phyloP scores from a whole-genome alignment of 2,113 vertebrate species.

The Silurus asotus region DNA sequence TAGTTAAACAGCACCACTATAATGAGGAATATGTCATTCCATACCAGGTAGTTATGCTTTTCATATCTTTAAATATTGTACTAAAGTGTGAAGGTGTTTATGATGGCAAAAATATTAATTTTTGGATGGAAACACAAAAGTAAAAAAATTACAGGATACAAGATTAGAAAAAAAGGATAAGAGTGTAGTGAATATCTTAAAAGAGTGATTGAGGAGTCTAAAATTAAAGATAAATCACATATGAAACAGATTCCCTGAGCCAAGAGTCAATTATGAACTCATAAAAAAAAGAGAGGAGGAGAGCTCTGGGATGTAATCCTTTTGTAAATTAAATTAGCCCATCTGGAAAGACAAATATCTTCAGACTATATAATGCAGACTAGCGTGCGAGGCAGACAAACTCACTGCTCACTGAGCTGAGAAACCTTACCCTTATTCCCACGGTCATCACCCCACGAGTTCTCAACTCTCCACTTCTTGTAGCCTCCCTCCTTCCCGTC shows the following conservation, averaged over 20 bases:
- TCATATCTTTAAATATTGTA: background rate
- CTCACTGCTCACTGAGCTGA: slow-evolving; percentile 3
- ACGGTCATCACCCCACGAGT: slow-evolving; percentile 97
- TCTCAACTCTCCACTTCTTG: slow-evolving; percentile 95
- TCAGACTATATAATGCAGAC: slow-evolving; percentile 23
- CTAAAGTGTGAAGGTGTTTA: background rate
- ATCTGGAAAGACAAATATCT: slow-evolving; percentile 58
- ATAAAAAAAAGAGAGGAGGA: slow-evolving; percentile 51
- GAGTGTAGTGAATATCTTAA: background rate
- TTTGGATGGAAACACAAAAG: background rate
- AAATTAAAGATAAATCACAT: slow-evolving; percentile 35
- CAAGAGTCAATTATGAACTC: slow-evolving; percentile 61
- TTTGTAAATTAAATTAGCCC: slow-evolving; percentile 56
- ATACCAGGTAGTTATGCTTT: background rate
- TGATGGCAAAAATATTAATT: background rate
- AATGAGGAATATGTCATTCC: background rate
- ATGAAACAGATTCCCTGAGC: slow-evolving; percentile 48
- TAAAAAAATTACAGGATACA: no score
- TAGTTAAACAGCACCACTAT: background rate
- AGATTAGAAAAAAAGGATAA: background rate
- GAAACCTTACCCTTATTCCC: slow-evolving; percentile 89
- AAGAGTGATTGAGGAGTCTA: background rate
- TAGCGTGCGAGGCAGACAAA: slow-evolving; percentile 36
- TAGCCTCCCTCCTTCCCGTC: slow-evolving; percentile 79
- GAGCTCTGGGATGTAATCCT: slow-evolving; percentile 50